Base-by-base conservation (phyloP, 2,113 vertebrate genomes). In the Limnothrissa miodon region DNA sequence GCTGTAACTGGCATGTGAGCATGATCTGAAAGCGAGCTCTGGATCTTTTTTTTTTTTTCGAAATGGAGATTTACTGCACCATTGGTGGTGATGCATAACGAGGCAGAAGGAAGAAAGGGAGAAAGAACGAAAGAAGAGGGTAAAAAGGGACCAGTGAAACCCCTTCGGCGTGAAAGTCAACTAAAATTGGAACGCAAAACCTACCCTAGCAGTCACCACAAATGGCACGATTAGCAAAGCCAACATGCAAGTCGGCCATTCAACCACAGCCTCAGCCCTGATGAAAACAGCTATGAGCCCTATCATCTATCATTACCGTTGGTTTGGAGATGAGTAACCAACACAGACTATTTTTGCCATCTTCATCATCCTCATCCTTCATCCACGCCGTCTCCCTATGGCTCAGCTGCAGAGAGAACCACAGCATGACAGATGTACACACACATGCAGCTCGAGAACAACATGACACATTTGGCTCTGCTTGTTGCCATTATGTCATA, bases 1-100 rank as follows among this genome's bases (percentile, higher is more conserved):
- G 80, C 42, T 45, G 39, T 44, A 62, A 56, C 79, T 83, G 84
- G 78, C 82, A 79, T 59, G 45, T 44, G 36, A 78, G 74, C 36
- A 33, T 13, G 8, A 1, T 74, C 29, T 74, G 13, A 15, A 74
- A 74, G 66, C 33, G 66, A 74, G 33, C 66, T 36, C 11, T 36
- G 15, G 25, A 74, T 74, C 66, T 33, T 33, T 74, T 36, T 2
- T 17, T 74, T 33, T 33, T 33, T 74, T 36, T 2, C 33, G 15
- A 56, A 74, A 33, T 74, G 29, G 15, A 33, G 66, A 33, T 74
- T 74, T 74, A 36, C 66, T 17, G 66, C 29, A 33, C 33, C 29
- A 36, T 36, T 74, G 66, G 66, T 74, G 66, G 66, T 74, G 33
- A 74, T 39, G 66, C 66, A 74, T 74, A 36, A 66, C n/a, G 13